Base-by-base conservation (phyloP, 2,888 invertebrate species). In the Escarpia spicata region DNA sequence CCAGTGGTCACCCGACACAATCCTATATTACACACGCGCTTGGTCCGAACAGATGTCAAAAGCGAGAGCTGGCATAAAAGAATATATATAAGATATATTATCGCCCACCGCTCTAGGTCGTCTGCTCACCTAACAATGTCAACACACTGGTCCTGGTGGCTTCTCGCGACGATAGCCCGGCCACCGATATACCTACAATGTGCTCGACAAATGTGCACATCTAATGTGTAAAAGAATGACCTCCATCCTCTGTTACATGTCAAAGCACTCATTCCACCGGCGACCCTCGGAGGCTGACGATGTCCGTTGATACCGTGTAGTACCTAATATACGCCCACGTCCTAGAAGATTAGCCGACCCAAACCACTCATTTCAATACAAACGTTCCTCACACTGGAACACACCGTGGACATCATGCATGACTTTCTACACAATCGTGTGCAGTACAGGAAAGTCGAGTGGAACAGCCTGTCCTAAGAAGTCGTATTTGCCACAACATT, bases 71-170 rank as follows among this genome's bases (percentile, higher is more conserved):
- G 37, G 37, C 37, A 37, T 37, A 37, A 37, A 37, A 37, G 37
- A 37, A 37, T 37, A 37, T 37, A 37, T 37, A 52, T 52, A 52
- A 52, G 9, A 37, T 12, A 9, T 52, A 52, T 75, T 75, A 75
- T 75, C 75, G 75, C 75, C 75, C 75, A n/a, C 19, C 6, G 19
- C 75, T 26, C 75, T 75, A 9, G 52, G n/a, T 75, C 75, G 75
- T 75, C 19, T 75, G 75, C 75, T 75, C 75, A 75, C 75, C 75
- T 75, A n/a, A 75, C 75, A 26, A 75, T 75, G 75, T 75, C 75
- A 26, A 75, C 6, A 75, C 75, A 75, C 75, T 75, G 75, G 26
- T 75, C 75, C 75, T 75, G 75, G 75, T 75, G 75, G 19, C 26
- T 75, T 75, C 75, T 75, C n/a, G 75, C n/a, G 26, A 75, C 75